Evolutionary conservation across 2,888 invertebrate genomes (phyloP), one percentile per base, ranked within the genome.

Genomic region (Drosophila meridiana): DNA sequence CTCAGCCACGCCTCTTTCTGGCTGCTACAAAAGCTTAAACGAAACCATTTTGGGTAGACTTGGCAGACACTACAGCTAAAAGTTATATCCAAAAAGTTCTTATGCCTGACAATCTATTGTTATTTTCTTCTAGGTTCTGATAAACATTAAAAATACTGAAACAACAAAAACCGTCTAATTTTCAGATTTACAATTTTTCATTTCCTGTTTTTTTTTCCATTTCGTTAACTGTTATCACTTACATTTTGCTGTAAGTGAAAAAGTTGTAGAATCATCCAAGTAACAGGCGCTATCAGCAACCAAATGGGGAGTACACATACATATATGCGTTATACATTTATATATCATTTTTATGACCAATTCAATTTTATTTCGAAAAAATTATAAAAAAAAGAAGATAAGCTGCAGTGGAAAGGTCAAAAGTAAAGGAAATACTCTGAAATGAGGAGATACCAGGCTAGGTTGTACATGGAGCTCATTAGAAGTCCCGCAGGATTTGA

Each of bases 271-370:
- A 77, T 72, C 66, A 53, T 42, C 7, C 52, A 45, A 72, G 32
- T 60, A 60, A 11, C 26, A 43, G 45, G 42, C 61, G 72, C 61
- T 80, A 67, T 80, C 78, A 72, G 68, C 50, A 45, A 4, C 20
- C 67, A 48, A 69, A 77, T 86, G 69, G 3, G 13, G 43, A 28
- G 60, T 68, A 63, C 43, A 45, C 67, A 65, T 53, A 58, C 48
- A 48, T n/a, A 14, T 5, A 50, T n/a, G 9, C 2, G 5, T 45
- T 11, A 11, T 26, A 72, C 78, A 6, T 28, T 28, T 13, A 20
- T 43, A 47, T 28, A 28, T 13, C 28, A 32, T 76, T 82, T 84
- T 83, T 65, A 83, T 65, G 89, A 77, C 70, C 78, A 75, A 81
- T 80, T 83, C 43, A 67, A 65, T 69, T 62, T 36, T 20, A 11